A percentile compares a stretch with the other conserved stretches of the same genome.
These are phyloP conservation scores for Nothoprocta perdicaria DNA, from an alignment of 2,113 vertebrate genomes.

Conservation along the genomic window DNA sequence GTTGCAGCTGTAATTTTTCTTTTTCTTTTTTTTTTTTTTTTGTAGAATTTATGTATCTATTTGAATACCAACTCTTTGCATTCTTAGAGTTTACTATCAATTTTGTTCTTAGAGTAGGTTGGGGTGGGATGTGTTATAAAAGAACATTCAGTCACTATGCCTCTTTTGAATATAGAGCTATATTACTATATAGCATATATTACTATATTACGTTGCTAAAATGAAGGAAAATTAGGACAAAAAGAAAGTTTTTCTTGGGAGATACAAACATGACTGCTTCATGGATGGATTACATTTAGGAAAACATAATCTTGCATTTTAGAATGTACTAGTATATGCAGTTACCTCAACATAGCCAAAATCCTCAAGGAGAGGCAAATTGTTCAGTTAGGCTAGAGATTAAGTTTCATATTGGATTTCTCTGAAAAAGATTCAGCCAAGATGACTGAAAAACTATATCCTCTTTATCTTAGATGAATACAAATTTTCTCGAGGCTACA, in stretches of 20 bases:
- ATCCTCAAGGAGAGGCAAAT: not conserved
- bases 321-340: not conserved
- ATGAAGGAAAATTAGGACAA: not conserved
- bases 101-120: not conserved
- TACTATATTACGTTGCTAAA: not conserved
- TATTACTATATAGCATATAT: no score
- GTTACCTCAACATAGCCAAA: not conserved
- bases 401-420: not conserved
- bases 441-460: not conserved
- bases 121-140: not conserved
- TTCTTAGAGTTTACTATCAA: not conserved
- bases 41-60: not conserved
- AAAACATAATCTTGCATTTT: not conserved
- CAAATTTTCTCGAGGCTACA: not conserved
- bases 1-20: not conserved
- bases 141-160: not conserved
- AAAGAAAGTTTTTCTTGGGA: not conserved
- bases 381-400: not conserved
- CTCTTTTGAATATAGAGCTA: not conserved
- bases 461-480: not conserved
- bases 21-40: not conserved
- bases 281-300: not conserved
- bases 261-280: not conserved
- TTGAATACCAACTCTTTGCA: not conserved
- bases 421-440: not conserved